Evolutionary conservation across 2,888 invertebrate genomes (phyloP), one percentile per base, ranked within the genome.

Genomic region (Steinernema hermaphroditum): DNA sequence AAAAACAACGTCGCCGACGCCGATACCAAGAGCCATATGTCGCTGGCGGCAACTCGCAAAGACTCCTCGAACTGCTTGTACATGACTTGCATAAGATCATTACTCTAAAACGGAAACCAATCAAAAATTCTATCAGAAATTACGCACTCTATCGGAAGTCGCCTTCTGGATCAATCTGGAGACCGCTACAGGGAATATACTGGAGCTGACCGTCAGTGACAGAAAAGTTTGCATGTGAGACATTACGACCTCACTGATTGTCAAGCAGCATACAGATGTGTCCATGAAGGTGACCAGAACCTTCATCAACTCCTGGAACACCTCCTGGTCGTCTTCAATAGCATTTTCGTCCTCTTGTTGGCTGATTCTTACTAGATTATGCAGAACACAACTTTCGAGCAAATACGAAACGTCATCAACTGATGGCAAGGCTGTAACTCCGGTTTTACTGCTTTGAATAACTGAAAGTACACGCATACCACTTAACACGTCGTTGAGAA

Each of bases 1-100:
- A 72, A 76, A 27, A 75, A 76, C 27, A 72, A 74, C 6, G 74
- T 74, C 2, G 79, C 79, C n/a, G 79, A 77, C 16, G 75, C 74
- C n/a, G 75, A 49, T 0, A 79, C 68, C 16, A 79, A 57, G 12
- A 79, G 74, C 79, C 78, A 79, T 50, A 79, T 78, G 70, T 78
- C 78, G 32, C 50, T 68, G 2, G 72, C 50, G 12, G 74, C 76
- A 34, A 70, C 68, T 43, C 71, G 70, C 44, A 75, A 27, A 22
- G 76, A 54, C 32, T 41, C 41, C 0, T 57, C 41, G 68, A 71
- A 76, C 49, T 71, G 57, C 12, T 71, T 49, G 29, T 62, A 41
- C 37, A 37, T 22, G 22, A 44, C 34, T 14, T 70, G 72, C 24
- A 75, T 22, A 9, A 75, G 44, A 8, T 70, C 49, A 24, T 44